Percentiles rank a stretch among this genome's conserved stretches.
Evolutionary conservation across 1,140 invertebrate species (phyloP).

Genomic region (Ceratosolen solmsi): DNA sequence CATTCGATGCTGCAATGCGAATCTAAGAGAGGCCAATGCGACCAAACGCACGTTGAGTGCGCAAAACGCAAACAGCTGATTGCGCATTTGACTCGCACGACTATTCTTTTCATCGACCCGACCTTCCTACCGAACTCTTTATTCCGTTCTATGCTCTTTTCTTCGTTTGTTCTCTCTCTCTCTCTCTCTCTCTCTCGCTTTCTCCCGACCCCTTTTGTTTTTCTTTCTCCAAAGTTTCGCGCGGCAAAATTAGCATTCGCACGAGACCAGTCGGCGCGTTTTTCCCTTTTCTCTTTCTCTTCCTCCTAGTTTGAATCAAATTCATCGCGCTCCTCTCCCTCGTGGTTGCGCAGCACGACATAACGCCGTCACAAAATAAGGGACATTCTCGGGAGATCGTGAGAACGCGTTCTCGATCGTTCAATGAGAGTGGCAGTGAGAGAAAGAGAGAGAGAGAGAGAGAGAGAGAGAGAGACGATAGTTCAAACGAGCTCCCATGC

Average conservation of each 20-base stretch:
- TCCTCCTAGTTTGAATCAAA: not conserved
- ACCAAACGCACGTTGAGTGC: not conserved
- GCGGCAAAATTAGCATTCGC: conserved; percentile 11
- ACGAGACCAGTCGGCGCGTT: not conserved
- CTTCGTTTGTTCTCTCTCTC: too few relatives aligned
- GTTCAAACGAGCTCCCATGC: conserved; percentile 44
- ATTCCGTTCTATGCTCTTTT: not conserved
- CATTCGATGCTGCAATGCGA: too few relatives aligned
- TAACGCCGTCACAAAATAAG: not conserved
- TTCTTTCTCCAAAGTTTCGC: not conserved
- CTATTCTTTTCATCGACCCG: not conserved
- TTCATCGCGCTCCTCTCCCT: not conserved
- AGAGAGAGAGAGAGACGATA: conserved; percentile 5
- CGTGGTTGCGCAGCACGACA: not conserved
- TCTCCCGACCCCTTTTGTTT: not conserved
- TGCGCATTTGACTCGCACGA: not conserved
- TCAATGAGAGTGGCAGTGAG: not conserved
- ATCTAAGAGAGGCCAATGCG: not conserved
- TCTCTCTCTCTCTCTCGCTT: not conserved
- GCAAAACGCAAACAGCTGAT: conserved; percentile 29
- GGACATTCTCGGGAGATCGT: conserved; percentile 56
- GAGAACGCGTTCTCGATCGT: conserved; percentile 55
- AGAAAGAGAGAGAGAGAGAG: not conserved
- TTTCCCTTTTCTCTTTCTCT: not conserved
- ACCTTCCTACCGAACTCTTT: not conserved